These are phyloP conservation scores for Pocillopora damicornis DNA, from an alignment of 64 coral and sea anemone species.

Conservation along the genomic window DNA sequence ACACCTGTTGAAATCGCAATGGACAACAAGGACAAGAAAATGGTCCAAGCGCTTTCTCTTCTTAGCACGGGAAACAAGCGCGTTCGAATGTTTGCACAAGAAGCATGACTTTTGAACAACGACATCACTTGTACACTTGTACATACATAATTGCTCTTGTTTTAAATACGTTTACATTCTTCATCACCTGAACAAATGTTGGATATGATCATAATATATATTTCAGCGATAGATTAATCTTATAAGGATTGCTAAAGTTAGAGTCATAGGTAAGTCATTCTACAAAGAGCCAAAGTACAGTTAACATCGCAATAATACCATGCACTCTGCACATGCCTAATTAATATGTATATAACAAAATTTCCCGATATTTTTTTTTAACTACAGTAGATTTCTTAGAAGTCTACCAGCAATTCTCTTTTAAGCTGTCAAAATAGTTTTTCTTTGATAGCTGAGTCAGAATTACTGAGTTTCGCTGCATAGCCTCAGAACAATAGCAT, in stretches of 20 bases:
- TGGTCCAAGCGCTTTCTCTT: slow-evolving; percentile 44
- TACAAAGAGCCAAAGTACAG: background rate
- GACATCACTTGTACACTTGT: background rate
- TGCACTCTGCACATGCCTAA: background rate
- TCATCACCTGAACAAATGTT: background rate
- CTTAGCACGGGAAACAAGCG: background rate
- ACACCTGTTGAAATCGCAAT: slow-evolving; percentile 73
- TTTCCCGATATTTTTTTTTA: background rate
- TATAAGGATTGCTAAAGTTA: background rate
- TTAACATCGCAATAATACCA: background rate
- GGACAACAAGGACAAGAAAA: slow-evolving; percentile 51
- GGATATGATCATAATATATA: background rate
- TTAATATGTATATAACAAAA: background rate
- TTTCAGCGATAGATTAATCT: background rate
- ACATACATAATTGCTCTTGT: background rate
- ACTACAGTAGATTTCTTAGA: no score
- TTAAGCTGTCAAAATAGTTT: no score
- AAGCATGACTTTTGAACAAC: background rate
- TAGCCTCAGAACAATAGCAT: no score
- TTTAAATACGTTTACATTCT: background rate
- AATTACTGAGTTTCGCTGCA: no score
- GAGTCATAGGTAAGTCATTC: background rate
- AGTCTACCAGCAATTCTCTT: no score
- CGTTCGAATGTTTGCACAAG: background rate
- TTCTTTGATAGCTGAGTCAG: no score